Conservation (phyloP, 2,888 invertebrate species). For the Drosophila subquinaria region DNA sequence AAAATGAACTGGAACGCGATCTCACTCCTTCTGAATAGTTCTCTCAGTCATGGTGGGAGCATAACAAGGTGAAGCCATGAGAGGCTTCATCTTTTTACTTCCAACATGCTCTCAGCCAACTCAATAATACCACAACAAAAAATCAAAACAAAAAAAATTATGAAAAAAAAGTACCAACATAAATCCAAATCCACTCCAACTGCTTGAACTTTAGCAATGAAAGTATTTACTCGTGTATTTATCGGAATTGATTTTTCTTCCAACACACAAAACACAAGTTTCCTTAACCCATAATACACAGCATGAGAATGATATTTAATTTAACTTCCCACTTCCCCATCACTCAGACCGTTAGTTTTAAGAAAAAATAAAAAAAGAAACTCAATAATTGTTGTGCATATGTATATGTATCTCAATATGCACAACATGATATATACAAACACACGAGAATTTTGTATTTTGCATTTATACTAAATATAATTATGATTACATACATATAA, state of each 20-base stretch:
- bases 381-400: constrained; percentile 33
- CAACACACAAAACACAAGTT: constrained; percentile 51
- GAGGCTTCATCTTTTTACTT: neutral
- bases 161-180: constrained; percentile 1
- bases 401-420: constrained; percentile 32
- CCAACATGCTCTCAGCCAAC: neutral
- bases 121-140: neutral
- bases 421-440: constrained; percentile 45
- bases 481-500: constrained; percentile 46
- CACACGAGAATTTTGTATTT: constrained; percentile 59
- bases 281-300: constrained; percentile 52
- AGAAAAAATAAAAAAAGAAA: neutral
- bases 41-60: constrained; percentile 28
- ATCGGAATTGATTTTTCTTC: constrained; percentile 25
- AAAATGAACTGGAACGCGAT: constrained; percentile 91
- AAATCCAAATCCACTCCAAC: constrained; percentile 43
- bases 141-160: neutral
- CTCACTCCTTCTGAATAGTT: constrained; percentile 90
- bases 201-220: constrained; percentile 44
- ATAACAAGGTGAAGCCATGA: neutral
- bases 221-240: constrained; percentile 54
- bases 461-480: constrained; percentile 63
- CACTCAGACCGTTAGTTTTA: constrained; percentile 29
- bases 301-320: constrained; percentile 35
- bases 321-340: neutral